These are phyloP conservation scores for Chrosomus eos DNA, from an alignment of 2,797 vertebrate species.

Conservation along the genomic window DNA sequence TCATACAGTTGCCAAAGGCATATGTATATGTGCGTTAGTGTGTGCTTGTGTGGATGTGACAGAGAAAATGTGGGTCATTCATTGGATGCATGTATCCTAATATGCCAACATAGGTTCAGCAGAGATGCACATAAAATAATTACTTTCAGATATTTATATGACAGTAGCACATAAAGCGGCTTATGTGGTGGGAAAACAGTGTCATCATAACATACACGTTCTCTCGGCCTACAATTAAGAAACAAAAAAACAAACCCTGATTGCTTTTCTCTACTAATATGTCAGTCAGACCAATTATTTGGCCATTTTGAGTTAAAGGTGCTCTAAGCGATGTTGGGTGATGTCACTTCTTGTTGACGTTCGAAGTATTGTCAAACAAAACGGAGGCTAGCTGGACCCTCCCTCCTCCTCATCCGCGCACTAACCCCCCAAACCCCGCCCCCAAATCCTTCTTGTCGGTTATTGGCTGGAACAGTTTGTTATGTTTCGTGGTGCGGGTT, in stretches of 20 bases:
- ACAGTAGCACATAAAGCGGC: constrained; percentile 13
- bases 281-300: not conserved
- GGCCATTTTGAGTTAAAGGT: not conserved
- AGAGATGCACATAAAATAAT: not conserved
- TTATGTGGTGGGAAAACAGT: constrained; percentile 1
- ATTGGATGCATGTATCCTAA: not conserved
- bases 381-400: no score
- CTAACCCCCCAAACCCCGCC: no score
- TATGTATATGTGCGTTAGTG: constrained; percentile 15
- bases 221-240: not conserved
- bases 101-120: not conserved
- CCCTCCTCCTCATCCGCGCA: no score
- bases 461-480: no score
- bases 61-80: constrained; percentile 36
- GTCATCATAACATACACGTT: not conserved
- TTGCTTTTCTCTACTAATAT: not conserved
- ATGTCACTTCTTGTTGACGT: no score
- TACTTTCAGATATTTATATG: not conserved
- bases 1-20: constrained; percentile 65
- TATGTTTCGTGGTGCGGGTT: no score
- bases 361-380: no score
- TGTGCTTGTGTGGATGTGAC: constrained; percentile 30
- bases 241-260: not conserved
- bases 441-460: no score
- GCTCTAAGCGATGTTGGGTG: no score